Percentiles rank a stretch among this genome's conserved stretches.
Conservation (phyloP, 37 sponge, comb jelly and placozoan genomes). For the Aplysina aerophoba region DNA sequence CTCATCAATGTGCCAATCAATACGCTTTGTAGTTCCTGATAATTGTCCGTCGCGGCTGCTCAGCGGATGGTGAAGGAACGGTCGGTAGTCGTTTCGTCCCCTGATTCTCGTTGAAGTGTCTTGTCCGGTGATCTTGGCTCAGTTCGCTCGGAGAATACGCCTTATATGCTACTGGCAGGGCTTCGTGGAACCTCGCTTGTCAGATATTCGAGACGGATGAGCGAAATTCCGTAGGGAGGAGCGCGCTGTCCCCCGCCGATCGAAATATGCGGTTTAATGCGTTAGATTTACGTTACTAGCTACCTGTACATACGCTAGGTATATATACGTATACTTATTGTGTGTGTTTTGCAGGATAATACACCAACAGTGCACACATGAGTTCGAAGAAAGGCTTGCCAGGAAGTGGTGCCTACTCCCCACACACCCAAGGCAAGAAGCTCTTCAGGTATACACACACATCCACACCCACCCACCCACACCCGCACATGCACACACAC, state of each 20-base stretch:
- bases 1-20: too few species aligned
- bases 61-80: background rate
- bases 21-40: slow-evolving; percentile 8
- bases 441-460: slow-evolving; percentile 21
- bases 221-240: background rate
- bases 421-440: slow-evolving; percentile 24
- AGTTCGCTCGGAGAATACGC: background rate
- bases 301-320: background rate
- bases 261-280: background rate
- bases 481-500: too few species aligned
- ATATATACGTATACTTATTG: background rate
- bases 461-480: background rate
- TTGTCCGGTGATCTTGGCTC: background rate
- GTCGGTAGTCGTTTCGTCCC: background rate
- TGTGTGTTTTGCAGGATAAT: background rate
- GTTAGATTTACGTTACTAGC: background rate
- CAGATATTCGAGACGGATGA: slow-evolving; percentile 24
- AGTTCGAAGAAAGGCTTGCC: too few species aligned
- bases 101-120: slow-evolving; percentile 13
- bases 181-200: background rate
- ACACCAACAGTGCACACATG: too few species aligned
- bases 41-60: background rate
- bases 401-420: background rate
- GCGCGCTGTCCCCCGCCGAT: slow-evolving; percentile 4
- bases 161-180: background rate